Evolutionary conservation across 2,797 vertebrate species (phyloP), one percentile per base, ranked within the genome.

Genomic region (Menidia menidia): DNA sequence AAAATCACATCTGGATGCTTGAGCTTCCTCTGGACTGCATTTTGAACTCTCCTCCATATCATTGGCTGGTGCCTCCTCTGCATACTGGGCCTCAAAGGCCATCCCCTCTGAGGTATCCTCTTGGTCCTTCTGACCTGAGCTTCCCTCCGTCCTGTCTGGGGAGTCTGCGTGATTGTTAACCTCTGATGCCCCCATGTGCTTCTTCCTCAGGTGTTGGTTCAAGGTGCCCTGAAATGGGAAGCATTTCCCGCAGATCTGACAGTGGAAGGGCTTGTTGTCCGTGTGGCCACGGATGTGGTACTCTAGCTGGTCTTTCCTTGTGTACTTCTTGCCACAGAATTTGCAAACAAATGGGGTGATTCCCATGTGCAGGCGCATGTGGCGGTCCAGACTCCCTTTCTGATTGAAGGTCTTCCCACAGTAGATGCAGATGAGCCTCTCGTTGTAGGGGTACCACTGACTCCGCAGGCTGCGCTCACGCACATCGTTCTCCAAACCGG

Each of bases 341-440:
- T 97, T 98, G 94, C 98, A 99, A 68, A 98, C 98, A 3, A 99
- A 99, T 13, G 98, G 98, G 33, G 98, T 99, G 87, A 99, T 99
- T 60, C 98, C 98, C 98, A 99, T 99, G 82, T 99, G 98, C 71
- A 99, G 88, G 14, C 98, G 95, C 98, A 99, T 99, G 92, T 99
- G 98, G 67, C 98, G 96, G 85, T 99, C 98, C 1, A 99, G 95
- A 85, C 98, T 99, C 64, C 98, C 98, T 84, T 99, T 99, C 93
- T 99, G 98, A 90, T 99, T 99, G 93, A 99, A 99, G 77, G 97
- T 97, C 88, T 99, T 99, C 15, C 97, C 98, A 64, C 98, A 99
- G 94, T 99, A 99, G 89, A 99, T 97, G 80, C 98, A 99, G 86
- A 99, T 96, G 54, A 99, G 88, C 88, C 98, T 94, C 88, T 99